Conservation (phyloP, 2,797 vertebrate genomes). For the Martes flavigula region DNA sequence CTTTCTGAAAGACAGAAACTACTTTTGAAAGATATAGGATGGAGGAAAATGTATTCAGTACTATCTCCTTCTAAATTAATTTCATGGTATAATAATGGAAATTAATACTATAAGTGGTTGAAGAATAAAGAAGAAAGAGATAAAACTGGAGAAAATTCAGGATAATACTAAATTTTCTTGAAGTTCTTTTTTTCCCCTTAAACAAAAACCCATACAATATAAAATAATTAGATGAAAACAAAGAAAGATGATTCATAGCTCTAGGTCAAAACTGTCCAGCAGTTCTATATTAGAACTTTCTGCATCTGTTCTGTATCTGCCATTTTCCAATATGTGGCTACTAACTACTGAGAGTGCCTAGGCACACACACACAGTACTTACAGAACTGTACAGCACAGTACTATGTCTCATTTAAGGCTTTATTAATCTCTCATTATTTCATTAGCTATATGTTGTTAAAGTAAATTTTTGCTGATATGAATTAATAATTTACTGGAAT, state of each 20-base stretch:
- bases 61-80: constrained; percentile 15
- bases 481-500: constrained; percentile 26
- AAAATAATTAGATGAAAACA: constrained; percentile 58
- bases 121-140: not conserved
- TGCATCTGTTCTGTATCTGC: not conserved
- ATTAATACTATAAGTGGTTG: not conserved
- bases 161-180: constrained; percentile 43
- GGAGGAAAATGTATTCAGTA: constrained; percentile 15
- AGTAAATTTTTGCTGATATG: not conserved
- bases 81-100: not conserved
- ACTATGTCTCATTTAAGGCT: not conserved
- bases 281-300: not conserved
- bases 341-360: not conserved
- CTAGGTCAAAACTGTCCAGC: not conserved
- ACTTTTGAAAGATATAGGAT: constrained; percentile 38
- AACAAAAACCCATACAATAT: constrained; percentile 51
- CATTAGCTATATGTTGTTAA: not conserved
- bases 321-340: not conserved
- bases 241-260: not conserved
- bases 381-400: not conserved
- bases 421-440: constrained; percentile 17
- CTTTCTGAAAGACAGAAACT: constrained; percentile 41
- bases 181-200: constrained; percentile 22
- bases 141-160: constrained; percentile 37
- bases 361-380: not conserved